These are phyloP conservation scores for Rhopalosiphum padi DNA, from an alignment of 1,140 invertebrate species.

Conservation along the genomic window DNA sequence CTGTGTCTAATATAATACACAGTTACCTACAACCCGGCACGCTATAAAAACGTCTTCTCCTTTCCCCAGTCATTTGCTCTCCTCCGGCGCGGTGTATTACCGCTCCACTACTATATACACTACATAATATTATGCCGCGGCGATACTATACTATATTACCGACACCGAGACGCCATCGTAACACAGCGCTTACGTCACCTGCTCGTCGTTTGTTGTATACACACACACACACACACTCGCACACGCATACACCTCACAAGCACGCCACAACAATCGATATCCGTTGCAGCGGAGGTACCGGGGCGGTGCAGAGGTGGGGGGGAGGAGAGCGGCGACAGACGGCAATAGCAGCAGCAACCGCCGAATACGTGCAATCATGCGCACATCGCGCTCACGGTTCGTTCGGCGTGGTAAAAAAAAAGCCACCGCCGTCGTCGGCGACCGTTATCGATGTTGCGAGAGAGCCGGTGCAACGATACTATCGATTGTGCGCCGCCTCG, in stretches of 20 bases:
- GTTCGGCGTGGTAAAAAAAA: background rate
- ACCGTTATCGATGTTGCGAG: conserved; percentile 27
- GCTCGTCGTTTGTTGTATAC: background rate
- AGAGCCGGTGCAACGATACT: conserved; percentile 39
- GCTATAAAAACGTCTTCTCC: background rate
- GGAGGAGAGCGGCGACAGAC: background rate
- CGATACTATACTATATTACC: background rate
- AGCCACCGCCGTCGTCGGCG: background rate
- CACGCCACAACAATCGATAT: conserved; percentile 44
- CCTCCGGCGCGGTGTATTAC: background rate
- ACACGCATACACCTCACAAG: background rate
- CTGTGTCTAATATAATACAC: background rate
- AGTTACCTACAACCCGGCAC: background rate
- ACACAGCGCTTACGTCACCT: conserved; percentile 52
- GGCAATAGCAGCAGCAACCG: background rate
- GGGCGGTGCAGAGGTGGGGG: background rate
- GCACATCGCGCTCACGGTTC: background rate
- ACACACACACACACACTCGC: background rate
- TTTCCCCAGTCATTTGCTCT: background rate
- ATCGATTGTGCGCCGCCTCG: conserved; percentile 27
- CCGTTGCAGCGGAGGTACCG: background rate
- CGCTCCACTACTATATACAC: no score
- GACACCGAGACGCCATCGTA: conserved; percentile 42
- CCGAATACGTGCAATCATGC: conserved; percentile 35
- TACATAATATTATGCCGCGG: background rate